A percentile compares a stretch with the other conserved stretches of the same genome.
phyloP scores from a whole-genome alignment of 2,888 invertebrate genomes.

The Sarcophaga subvicina region DNA sequence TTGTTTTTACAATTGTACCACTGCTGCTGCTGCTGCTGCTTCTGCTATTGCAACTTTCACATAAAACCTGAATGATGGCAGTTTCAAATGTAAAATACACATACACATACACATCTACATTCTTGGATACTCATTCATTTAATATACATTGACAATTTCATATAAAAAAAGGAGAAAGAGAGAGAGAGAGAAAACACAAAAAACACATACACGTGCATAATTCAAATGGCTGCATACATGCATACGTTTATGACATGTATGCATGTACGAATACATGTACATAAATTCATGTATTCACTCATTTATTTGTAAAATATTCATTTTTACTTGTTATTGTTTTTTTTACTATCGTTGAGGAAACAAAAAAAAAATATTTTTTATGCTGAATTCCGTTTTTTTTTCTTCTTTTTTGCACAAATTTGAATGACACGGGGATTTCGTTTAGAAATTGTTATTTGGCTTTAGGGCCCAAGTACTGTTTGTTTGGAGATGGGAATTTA shows the following conservation, averaged over 20 bases:
- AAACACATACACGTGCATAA: not conserved
- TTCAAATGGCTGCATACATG: not conserved
- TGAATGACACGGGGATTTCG: no score
- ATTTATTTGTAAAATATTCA: not conserved
- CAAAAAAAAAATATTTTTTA: not conserved
- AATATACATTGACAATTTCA: not conserved
- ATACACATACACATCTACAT: not conserved
- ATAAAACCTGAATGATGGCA: not conserved
- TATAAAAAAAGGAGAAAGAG: not conserved
- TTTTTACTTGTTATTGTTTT: not conserved
- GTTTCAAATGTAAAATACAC: not conserved
- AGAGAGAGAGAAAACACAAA: not conserved
- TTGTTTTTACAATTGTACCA: conserved; percentile 16
- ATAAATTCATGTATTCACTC: not conserved
- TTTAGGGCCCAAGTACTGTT: no score
- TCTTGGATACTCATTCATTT: not conserved
- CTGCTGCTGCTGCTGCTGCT: not conserved
- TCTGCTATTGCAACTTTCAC: conserved; percentile 9
- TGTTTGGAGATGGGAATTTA: no score
- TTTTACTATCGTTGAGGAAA: not conserved
- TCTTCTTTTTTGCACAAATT: no score
- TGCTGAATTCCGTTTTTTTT: not conserved
- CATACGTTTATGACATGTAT: not conserved
- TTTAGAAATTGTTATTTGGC: no score
- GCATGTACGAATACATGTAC: not conserved